Base-by-base conservation (phyloP, 2,797 vertebrate genomes). In the Vespertilio murinus region DNA sequence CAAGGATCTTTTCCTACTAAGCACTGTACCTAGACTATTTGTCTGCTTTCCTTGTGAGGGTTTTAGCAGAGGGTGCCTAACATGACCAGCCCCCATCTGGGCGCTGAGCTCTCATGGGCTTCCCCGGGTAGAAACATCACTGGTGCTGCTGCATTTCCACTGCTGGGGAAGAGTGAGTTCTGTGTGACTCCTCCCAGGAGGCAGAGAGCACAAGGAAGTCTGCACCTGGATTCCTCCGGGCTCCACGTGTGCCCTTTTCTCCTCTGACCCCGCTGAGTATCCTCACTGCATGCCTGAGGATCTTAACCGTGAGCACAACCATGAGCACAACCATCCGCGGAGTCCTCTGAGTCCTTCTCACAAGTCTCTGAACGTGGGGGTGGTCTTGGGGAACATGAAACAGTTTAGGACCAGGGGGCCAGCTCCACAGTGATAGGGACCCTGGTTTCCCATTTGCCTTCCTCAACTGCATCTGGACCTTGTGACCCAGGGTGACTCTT, bases 71-170 rank as follows among this genome's bases (percentile, higher is more conserved):
- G 11, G 5, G n/a, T 4, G 2, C 45, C 81, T 33, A 10, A 65
- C 0, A 0, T 38, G 45, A 69, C 22, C 18, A 3, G 38, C 8
- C 54, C 69, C 52, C 35, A 12, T 0, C 18, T 69, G 42, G 42
- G 35, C 0, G 0, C 28, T 4, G 77, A 16, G 30, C 61, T 75
- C 89, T 25, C 5, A 2, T 12, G 61, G 71, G 47, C 40, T 61
- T 70, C 45, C 38, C 30, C 9, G 5, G 12, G 0, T 23, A 40
- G n/a, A 80, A 64, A 33, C 18, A 42, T 40, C 54, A 25, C 52
- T 4, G 10, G 0, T 3, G 3, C 6, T n/a, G 9, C n/a, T 70
- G 25, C 13, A 2, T 67, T 35, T 71, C 35, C 22, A 45, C 8
- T 61, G 8, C 30, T 6, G 28, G 56, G 17, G n/a, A 83, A 84